Evolutionary conservation across 1,140 invertebrate species (phyloP).

Genomic region (Campoletis sonorensis): DNA sequence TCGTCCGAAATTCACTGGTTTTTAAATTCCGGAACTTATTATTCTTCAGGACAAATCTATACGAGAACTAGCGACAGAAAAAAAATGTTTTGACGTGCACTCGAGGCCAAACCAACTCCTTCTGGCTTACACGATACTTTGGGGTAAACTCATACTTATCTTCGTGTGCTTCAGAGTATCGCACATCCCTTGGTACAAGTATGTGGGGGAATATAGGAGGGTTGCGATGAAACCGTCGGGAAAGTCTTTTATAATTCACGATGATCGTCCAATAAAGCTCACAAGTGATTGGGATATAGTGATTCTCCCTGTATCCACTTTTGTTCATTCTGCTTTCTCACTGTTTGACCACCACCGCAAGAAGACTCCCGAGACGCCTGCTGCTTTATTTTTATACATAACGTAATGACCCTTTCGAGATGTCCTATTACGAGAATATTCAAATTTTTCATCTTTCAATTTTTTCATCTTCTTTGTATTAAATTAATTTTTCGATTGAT

Average conservation of each 20-base stretch:
- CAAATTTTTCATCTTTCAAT: background rate
- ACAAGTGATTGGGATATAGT: conserved; percentile 65
- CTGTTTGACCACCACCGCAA: conserved; percentile 20
- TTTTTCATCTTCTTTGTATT: background rate
- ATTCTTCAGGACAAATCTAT: conserved; percentile 32
- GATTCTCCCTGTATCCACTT: background rate
- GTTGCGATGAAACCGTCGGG: conserved; percentile 52
- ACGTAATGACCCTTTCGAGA: conserved; percentile 8
- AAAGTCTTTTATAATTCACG: conserved; percentile 68
- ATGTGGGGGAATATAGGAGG: conserved; percentile 46
- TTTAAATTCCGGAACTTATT: conserved; percentile 8
- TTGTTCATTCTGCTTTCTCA: background rate
- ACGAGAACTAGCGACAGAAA: background rate
- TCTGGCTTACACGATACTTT: background rate
- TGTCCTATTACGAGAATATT: background rate
- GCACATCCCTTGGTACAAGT: conserved; percentile 15
- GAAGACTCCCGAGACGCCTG: background rate
- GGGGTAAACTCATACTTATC: background rate
- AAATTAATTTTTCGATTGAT: too few species aligned
- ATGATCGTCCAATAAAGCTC: conserved; percentile 68
- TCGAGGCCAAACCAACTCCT: conserved; percentile 5
- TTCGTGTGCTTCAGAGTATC: background rate
- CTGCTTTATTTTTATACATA: background rate
- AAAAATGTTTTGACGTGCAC: conserved; percentile 17
- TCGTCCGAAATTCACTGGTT: background rate